Percentiles rank a stretch among this genome's conserved stretches.
These are phyloP conservation scores for Amyelois transitella DNA, from an alignment of 1,140 invertebrate species.

Conservation along the genomic window DNA sequence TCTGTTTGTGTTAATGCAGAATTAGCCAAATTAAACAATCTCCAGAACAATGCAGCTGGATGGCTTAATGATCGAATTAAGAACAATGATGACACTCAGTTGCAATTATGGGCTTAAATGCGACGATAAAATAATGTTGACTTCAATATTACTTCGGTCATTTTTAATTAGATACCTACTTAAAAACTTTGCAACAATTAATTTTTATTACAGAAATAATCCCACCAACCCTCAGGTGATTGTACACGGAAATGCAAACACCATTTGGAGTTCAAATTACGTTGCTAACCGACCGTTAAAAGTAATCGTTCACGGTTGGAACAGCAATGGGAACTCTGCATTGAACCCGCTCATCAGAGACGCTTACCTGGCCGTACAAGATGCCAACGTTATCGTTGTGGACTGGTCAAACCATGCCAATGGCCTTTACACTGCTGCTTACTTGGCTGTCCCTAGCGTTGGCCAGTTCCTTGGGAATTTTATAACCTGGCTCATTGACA, in stretches of 20 bases:
- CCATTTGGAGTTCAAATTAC: conserved; percentile 41
- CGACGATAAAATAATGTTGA: too few relatives aligned
- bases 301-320: conserved; percentile 55
- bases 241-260: conserved; percentile 25
- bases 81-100: too few relatives aligned
- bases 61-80: too few relatives aligned
- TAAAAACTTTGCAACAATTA: conserved; percentile 1
- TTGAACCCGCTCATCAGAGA: conserved; percentile 31
- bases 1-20: too few relatives aligned
- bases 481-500: conserved; percentile 28
- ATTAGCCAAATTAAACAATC: too few relatives aligned
- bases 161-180: too few relatives aligned
- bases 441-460: conserved; percentile 60
- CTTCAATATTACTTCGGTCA: too few relatives aligned
- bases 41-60: too few relatives aligned
- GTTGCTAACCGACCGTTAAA: conserved; percentile 17
- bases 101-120: too few relatives aligned
- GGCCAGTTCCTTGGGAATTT: conserved; percentile 52
- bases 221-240: conserved; percentile 28
- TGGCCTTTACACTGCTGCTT: conserved; percentile 60
- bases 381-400: conserved; percentile 76
- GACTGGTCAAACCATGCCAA: conserved; percentile 39
- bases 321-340: conserved; percentile 34
- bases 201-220: conserved; percentile 34
- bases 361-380: conserved; percentile 60